Conservation (phyloP, 1,140 invertebrate genomes). For the Wiebesia pumilae region DNA sequence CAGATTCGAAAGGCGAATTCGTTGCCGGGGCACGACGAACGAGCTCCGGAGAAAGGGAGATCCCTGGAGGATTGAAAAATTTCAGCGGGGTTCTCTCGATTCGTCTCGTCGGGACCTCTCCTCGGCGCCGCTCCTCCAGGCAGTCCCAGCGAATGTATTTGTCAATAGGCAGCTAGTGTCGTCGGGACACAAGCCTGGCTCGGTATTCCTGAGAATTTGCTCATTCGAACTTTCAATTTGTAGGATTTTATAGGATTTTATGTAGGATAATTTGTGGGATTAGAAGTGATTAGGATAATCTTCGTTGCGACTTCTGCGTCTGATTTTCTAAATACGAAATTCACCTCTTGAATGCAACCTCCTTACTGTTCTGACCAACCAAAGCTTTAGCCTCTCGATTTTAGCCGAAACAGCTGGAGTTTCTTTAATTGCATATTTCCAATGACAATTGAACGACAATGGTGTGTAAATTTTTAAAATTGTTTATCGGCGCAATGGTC, state of each 20-base stretch:
- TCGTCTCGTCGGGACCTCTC: not conserved
- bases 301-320: too few relatives aligned
- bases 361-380: too few relatives aligned
- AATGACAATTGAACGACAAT: too few relatives aligned
- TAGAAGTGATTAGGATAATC: too few relatives aligned
- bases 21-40: not conserved
- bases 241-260: too few relatives aligned
- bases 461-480: too few relatives aligned
- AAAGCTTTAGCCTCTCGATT: not conserved
- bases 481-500: too few relatives aligned
- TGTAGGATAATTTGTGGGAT: too few relatives aligned
- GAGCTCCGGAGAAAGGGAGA: slow-evolving; percentile 51
- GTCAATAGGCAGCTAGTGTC: too few relatives aligned
- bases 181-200: not conserved
- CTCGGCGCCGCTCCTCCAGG: not conserved
- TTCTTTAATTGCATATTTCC: too few relatives aligned
- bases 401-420: too few relatives aligned
- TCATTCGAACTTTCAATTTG: too few relatives aligned
- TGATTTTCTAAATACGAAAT: not conserved
- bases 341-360: not conserved
- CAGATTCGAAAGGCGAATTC: slow-evolving; percentile 53
- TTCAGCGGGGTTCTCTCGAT: not conserved
- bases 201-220: not conserved
- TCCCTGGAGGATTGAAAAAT: slow-evolving; percentile 40
- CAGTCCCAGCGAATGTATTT: not conserved